These are phyloP conservation scores for Ennomos erosarius DNA, from an alignment of 2,888 invertebrate genomes.

Conservation along the genomic window DNA sequence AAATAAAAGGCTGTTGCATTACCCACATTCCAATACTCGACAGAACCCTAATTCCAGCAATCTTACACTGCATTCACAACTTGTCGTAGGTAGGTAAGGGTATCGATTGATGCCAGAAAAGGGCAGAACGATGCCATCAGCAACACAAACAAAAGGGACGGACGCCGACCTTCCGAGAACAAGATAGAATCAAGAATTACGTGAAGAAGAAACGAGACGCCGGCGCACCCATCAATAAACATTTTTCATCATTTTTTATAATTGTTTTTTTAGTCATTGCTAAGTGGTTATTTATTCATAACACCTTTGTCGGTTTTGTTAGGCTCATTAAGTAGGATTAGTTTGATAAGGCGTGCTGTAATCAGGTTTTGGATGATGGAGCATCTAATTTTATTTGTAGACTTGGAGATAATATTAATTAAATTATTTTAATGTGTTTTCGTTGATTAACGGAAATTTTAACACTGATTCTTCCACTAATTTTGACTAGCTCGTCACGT, in stretches of 20 bases:
- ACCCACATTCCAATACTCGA: conserved; percentile 10
- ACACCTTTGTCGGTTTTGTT: conserved; percentile 80
- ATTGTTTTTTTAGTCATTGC: conserved; percentile 57
- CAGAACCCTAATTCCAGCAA: conserved; percentile 38
- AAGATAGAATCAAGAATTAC: conserved; percentile 78
- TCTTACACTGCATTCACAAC: conserved; percentile 61
- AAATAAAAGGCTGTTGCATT: too few species aligned
- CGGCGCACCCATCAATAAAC: conserved; percentile 74
- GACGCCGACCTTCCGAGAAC: conserved; percentile 71
- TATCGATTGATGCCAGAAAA: conserved; percentile 72
- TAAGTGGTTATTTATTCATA: conserved; percentile 79
- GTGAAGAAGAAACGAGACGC: conserved; percentile 71
- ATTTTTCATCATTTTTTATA: conserved; percentile 49
- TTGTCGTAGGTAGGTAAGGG: conserved; percentile 70
- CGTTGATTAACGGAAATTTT: background rate
- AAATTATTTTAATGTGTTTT: conserved; percentile 25
- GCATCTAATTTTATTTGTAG: conserved; percentile 16
- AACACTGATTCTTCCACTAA: too few species aligned
- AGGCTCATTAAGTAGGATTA: conserved; percentile 73
- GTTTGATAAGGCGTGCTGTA: conserved; percentile 56
- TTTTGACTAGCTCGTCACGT: too few species aligned
- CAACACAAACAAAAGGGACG: conserved; percentile 48
- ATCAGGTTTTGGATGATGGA: conserved; percentile 43
- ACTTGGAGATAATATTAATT: conserved; percentile 13
- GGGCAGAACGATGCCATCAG: conserved; percentile 45